Evolutionary conservation across 2,888 invertebrate species (phyloP), one percentile per base, ranked within the genome.

Genomic region (Erebia ligea): DNA sequence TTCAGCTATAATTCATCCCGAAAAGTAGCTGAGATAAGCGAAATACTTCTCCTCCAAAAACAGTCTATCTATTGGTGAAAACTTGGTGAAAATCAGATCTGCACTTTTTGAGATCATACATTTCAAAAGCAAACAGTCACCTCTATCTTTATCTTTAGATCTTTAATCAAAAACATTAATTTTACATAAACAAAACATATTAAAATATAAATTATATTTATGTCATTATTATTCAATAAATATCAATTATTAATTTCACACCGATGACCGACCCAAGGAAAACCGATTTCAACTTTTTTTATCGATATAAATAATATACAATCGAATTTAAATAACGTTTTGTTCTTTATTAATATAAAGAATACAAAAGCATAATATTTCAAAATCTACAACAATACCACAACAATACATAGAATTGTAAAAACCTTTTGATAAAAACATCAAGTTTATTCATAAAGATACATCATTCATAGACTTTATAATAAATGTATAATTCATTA

Each of bases 391-490:
- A 19, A 19, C 54, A 54, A 54, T 3, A 58, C 15, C 25, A 25
- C 21, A 25, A 15, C 56, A 42, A 42, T 61, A 11, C 67, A 66
- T 70, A 19, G 42, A 54, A 66, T 54, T 13, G 34, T n/a, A 57
- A 54, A 66, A 15, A 34, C 40, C 2, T 25, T 72, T 64, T 64
- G 58, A 50, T 58, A 59, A n/a, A 63, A 64, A 42, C 52, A 66
- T 66, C 45, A 56, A 69, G 45, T 67, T 52, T 61, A 19, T 50
- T 54, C 42, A 54, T 21, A 45, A 48, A 45, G 59, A 48, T 40
- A 19, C n/a, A 52, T 71, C 64, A 67, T 71, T 71, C 64, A 71
- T 64, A 58, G 34, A 50, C 45, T 69, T 64, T 64, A 52, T 56
- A 52, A 63, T 67, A 40, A 42, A 67, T 70, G 48, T 56, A 62